A percentile compares a stretch with the other conserved stretches of the same genome.
Evolutionary conservation across 1,140 invertebrate species (phyloP).

Genomic region (Drosophila lini): DNA sequence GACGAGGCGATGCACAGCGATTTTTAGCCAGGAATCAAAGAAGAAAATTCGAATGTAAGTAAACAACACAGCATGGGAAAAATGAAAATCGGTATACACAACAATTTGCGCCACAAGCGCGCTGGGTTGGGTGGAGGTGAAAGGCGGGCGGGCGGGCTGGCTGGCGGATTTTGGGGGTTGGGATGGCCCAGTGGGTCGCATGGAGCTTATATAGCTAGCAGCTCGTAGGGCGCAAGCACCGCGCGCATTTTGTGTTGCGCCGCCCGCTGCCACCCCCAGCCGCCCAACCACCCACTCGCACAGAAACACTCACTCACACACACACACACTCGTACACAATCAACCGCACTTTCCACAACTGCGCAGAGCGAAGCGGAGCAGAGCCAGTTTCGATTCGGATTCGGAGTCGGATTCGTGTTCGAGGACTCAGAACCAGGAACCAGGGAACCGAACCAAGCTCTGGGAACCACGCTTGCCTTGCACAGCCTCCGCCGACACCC

Average conservation of each 20-base stretch:
- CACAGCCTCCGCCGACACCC: constrained; percentile 36
- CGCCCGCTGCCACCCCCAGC: constrained; percentile 44
- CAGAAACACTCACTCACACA: background rate
- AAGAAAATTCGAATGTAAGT: constrained; percentile 82
- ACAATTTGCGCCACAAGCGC: constrained; percentile 80
- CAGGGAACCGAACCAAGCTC: constrained; percentile 35
- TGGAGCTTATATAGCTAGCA: constrained; percentile 30
- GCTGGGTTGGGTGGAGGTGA: constrained; percentile 28
- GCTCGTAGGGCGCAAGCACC: constrained; percentile 66
- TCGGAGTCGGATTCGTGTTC: constrained; percentile 11
- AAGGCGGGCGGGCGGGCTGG: constrained; percentile 18
- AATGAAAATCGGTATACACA: constrained; percentile 83
- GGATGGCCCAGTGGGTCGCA: constrained; percentile 54
- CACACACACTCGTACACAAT: constrained; percentile 5
- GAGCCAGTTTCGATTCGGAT: constrained; percentile 37
- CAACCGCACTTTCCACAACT: constrained; percentile 60
- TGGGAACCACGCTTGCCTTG: constrained; percentile 56
- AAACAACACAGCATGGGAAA: constrained; percentile 82
- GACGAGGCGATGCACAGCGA: constrained; percentile 20
- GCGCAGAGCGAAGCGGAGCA: constrained; percentile 53
- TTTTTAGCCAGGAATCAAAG: constrained; percentile 60
- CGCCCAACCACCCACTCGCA: constrained; percentile 33
- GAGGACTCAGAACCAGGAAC: constrained; percentile 17
- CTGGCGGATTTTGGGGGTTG: constrained; percentile 24
- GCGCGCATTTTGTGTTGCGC: constrained; percentile 77